phyloP scores from a whole-genome alignment of 2,888 invertebrate species.

The Encarsia formosa region DNA sequence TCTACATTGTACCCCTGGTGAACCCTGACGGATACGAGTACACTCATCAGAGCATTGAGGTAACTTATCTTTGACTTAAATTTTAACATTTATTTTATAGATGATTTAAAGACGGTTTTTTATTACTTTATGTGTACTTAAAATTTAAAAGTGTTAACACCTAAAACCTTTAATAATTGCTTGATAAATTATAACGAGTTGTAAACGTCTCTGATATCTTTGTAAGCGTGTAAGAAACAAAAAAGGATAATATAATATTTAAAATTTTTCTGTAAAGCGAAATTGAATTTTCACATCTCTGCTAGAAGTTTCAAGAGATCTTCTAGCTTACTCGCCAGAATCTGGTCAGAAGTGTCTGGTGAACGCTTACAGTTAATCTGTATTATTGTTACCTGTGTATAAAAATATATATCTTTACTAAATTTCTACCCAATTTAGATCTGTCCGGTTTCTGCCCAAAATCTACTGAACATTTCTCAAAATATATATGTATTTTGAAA shows the following conservation, averaged over 20 bases:
- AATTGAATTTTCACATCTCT: no score
- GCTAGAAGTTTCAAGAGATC: not conserved
- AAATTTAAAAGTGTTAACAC: not conserved
- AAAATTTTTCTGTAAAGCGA: no score
- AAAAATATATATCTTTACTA: no score
- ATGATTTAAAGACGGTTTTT: not conserved
- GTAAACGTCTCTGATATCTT: not conserved
- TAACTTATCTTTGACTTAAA: slow-evolving; percentile 1
- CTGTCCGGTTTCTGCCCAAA: no score
- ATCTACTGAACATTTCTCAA: no score
- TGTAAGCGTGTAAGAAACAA: not conserved
- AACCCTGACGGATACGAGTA: slow-evolving; percentile 73
- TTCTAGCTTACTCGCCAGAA: not conserved
- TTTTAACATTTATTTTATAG: not conserved
- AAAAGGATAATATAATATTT: not conserved
- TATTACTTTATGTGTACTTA: not conserved
- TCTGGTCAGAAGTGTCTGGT: not conserved
- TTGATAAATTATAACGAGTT: not conserved
- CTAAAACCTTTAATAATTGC: not conserved
- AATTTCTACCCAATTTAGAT: no score
- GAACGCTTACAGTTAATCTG: no score
- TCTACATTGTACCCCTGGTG: slow-evolving; percentile 62
- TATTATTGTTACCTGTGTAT: no score
- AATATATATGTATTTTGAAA: not conserved
- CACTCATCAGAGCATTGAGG: slow-evolving; percentile 44